These are phyloP conservation scores for Diadromus collaris DNA, from an alignment of 2,888 invertebrate species.

Conservation along the genomic window DNA sequence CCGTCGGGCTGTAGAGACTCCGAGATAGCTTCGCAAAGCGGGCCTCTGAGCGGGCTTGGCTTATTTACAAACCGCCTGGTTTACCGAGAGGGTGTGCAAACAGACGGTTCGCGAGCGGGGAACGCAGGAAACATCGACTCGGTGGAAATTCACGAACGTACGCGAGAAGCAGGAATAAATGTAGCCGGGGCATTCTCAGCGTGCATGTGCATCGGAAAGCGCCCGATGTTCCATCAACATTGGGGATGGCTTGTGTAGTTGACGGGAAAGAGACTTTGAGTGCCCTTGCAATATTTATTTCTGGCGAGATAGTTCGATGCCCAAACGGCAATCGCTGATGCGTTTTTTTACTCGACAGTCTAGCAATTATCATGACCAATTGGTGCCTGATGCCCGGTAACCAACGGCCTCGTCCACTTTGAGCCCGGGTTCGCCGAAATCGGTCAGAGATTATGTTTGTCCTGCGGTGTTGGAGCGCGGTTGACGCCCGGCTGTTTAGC, in stretches of 20 bases:
- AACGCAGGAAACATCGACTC: not conserved
- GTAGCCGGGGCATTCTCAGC: not conserved
- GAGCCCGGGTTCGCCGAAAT: not conserved
- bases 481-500: not conserved
- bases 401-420: not conserved
- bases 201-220: no score
- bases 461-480: not conserved
- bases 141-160: slow-evolving; percentile 8
- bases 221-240: not conserved
- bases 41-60: slow-evolving; percentile 51
- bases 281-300: no score
- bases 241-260: not conserved
- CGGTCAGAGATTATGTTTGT: not conserved
- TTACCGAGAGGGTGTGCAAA: slow-evolving; percentile 46
- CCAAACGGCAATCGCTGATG: no score
- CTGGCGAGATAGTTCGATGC: no score
- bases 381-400: not conserved
- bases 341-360: no score
- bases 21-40: slow-evolving; percentile 50
- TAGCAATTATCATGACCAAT: not conserved
- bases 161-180: not conserved
- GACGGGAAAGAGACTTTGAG: not conserved
- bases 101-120: slow-evolving; percentile 2
- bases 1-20: not conserved
- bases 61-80: slow-evolving; percentile 64